phyloP scores from a whole-genome alignment of 2,888 invertebrate genomes.

The Dolomedes plantarius region DNA sequence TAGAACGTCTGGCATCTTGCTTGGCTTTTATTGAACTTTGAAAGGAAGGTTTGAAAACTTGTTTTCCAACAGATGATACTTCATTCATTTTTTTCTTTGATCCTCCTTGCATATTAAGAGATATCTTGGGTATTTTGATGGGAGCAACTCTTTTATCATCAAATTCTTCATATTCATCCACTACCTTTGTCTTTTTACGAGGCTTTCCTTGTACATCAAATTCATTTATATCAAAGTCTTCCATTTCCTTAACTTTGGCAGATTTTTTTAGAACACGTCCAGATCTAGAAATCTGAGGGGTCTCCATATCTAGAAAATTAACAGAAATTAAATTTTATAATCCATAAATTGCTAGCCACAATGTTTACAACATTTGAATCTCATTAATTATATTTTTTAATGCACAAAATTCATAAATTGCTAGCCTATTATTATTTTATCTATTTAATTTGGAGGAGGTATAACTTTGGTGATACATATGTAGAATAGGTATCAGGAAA shows the following conservation, averaged over 20 bases:
- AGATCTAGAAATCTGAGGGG: conserved; percentile 87
- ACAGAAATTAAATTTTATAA: no score
- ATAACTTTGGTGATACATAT: no score
- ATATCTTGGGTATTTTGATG: conserved; percentile 65
- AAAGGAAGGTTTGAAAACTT: conserved; percentile 11
- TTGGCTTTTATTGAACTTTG: conserved; percentile 28
- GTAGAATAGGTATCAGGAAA: no score
- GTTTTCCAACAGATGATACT: neutral
- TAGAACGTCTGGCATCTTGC: neutral
- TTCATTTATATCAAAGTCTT: conserved; percentile 80
- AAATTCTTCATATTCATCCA: conserved; percentile 48
- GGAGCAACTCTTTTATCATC: conserved; percentile 65
- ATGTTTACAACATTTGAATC: no score
- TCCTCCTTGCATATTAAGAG: conserved; percentile 22
- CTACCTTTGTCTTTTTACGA: conserved; percentile 36
- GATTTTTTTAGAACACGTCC: conserved; percentile 95
- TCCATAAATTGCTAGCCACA: no score
- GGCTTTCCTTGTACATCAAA: conserved; percentile 52
- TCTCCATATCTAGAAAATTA: conserved; percentile 60
- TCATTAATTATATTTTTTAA: no score
- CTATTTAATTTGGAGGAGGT: no score
- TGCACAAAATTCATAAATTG: no score
- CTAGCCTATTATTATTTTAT: no score
- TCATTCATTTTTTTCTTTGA: conserved; percentile 19
- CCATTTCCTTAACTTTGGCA: conserved; percentile 94